Evolutionary conservation across 1,140 invertebrate genomes (phyloP), one percentile per base, ranked within the genome.

Genomic region (Cephus cinctus): DNA sequence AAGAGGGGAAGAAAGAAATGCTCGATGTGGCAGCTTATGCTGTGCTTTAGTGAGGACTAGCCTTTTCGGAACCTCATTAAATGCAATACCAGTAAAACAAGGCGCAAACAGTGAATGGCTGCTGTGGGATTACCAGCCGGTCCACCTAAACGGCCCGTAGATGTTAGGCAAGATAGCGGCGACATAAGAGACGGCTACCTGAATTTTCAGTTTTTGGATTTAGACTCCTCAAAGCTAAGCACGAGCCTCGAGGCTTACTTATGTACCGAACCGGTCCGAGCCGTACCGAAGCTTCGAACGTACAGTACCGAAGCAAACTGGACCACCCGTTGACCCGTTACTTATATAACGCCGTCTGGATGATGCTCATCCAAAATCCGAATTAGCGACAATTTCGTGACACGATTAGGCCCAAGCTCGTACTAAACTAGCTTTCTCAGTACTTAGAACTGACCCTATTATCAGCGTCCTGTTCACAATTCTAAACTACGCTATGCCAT

Each of bases 71-170:
- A 62, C 57, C 57, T 65, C 50, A 50, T 70, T 67, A 65, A 69
- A 69, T 69, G 66, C 56, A 69, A 68, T 69, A 67, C 58, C 57
- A 65, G 59, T 71, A 71, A 73, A 69, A 68, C 63, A 63, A 71
- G 66, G 50, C 44, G 52, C 52, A 68, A 72, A 64, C 59, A 61
- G 50, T 57, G 62, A 59, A 67, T 57, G 45, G 56, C 50, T 19
- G 39, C 6, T 35, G 36, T 30, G 22, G 54, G 62, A 67, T 68
- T 61, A 60, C 43, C 21, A 38, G 25, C 15, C 6, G 34, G 11
- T 11, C 19, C 34, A n/a, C 34, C 18, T 31, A n/a, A 25, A 52
- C 39, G 8, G 18, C 16, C 11, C 8, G 35, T 34, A 43, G 43
- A 51, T 44, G 32, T 41, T 51, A 19, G 11, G 5, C 32, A 39